These are phyloP conservation scores for Drosophila phalerata DNA, from an alignment of 2,888 invertebrate species.

Conservation along the genomic window DNA sequence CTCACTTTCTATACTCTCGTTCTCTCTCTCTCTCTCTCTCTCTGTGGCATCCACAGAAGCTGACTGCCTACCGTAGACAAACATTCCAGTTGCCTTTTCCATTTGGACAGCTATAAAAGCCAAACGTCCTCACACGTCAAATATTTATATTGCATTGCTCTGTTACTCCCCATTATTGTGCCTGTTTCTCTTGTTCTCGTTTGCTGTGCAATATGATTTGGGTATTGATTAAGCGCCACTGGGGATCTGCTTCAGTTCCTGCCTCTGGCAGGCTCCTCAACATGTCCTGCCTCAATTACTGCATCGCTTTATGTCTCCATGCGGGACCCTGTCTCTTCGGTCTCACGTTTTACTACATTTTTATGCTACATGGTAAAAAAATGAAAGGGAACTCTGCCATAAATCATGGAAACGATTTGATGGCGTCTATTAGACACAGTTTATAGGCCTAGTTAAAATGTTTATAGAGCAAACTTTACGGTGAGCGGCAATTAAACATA, in stretches of 20 bases:
- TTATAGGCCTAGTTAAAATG: conserved; percentile 74
- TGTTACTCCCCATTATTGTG: conserved; percentile 28
- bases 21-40: neutral
- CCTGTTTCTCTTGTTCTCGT: conserved; percentile 14
- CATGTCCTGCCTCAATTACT: conserved; percentile 66
- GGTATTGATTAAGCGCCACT: conserved; percentile 74
- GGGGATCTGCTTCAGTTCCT: conserved; percentile 34
- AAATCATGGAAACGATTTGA: conserved; percentile 73
- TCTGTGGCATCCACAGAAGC: conserved; percentile 11
- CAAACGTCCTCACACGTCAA: conserved; percentile 78
- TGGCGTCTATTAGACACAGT: conserved; percentile 66
- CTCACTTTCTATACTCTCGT: neutral
- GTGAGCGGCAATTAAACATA: conserved; percentile 66
- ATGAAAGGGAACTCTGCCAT: conserved; percentile 32
- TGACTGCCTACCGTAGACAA: conserved; percentile 1
- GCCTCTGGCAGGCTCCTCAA: conserved; percentile 14
- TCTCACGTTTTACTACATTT: conserved; percentile 58
- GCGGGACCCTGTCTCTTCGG: conserved; percentile 35
- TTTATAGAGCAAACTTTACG: conserved; percentile 71
- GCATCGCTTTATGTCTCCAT: conserved; percentile 64
- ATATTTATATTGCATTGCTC: conserved; percentile 74
- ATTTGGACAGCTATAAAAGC: conserved; percentile 59
- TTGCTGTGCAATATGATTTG: conserved; percentile 62
- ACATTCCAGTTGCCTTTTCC: conserved; percentile 15
- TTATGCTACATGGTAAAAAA: conserved; percentile 62